Evolutionary conservation across 2,797 vertebrate species (phyloP).

Genomic region (Falco cherrug): DNA sequence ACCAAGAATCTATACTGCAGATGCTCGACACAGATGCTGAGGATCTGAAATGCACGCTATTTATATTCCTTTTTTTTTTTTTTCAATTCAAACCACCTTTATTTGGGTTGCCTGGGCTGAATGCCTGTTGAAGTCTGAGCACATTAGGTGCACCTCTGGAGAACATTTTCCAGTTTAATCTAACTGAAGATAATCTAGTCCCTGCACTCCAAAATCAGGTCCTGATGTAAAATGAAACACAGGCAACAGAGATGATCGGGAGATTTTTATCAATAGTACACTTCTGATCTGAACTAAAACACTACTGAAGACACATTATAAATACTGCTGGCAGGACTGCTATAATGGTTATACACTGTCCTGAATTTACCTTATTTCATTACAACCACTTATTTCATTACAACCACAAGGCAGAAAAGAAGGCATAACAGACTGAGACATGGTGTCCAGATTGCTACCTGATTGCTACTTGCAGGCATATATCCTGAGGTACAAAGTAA

Average conservation of each 20-base stretch:
- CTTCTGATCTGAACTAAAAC: neutral
- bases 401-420: neutral
- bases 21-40: neutral
- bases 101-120: neutral
- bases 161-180: neutral
- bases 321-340: neutral
- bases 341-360: neutral
- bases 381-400: neutral
- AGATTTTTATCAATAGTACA: neutral
- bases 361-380: neutral
- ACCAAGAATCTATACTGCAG: neutral
- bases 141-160: neutral
- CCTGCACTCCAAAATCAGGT: neutral
- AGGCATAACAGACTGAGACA: neutral
- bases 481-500: neutral
- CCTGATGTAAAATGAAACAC: neutral
- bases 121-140: neutral
- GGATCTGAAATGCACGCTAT: neutral
- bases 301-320: neutral
- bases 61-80: neutral
- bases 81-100: neutral
- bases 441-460: neutral
- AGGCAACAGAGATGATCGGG: neutral
- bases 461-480: neutral
- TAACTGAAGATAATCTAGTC: neutral